A percentile compares a stretch with the other conserved stretches of the same genome.
phyloP scores from a whole-genome alignment of 1,140 invertebrate genomes.

The Trichonephila clavipes region DNA sequence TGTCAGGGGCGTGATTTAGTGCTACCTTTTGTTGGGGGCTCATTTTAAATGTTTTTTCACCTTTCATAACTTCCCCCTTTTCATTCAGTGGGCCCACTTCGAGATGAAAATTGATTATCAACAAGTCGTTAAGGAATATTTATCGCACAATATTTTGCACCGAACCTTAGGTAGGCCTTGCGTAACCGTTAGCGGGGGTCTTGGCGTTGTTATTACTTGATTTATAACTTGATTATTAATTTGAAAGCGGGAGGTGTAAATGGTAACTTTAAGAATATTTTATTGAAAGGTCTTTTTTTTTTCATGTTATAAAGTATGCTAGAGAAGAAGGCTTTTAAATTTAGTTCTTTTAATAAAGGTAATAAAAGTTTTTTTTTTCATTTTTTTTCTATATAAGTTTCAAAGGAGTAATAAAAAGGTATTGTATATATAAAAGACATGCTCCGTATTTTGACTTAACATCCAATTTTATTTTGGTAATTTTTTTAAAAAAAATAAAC shows the following conservation, averaged over 20 bases:
- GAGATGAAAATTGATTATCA: conserved; percentile 69
- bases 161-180: not conserved
- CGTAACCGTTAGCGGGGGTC: conserved; percentile 30
- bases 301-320: not conserved
- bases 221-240: conserved; percentile 66
- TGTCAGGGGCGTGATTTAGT: conserved; percentile 72
- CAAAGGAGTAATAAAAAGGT: too few relatives aligned
- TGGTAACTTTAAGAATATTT: not conserved
- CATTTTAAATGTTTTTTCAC: conserved; percentile 64
- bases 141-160: conserved; percentile 47
- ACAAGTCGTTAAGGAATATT: conserved; percentile 75
- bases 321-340: too few relatives aligned
- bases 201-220: conserved; percentile 32
- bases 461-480: too few relatives aligned
- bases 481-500: too few relatives aligned
- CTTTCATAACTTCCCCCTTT: not conserved
- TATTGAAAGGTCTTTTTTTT: not conserved
- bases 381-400: too few relatives aligned
- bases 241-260: not conserved
- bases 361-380: too few relatives aligned
- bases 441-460: too few relatives aligned
- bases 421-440: too few relatives aligned
- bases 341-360: too few relatives aligned
- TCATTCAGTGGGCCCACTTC: conserved; percentile 1
- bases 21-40: conserved; percentile 40